Evolutionary conservation across 1,140 invertebrate species (phyloP).

Genomic region (Halictus rubicundus): DNA sequence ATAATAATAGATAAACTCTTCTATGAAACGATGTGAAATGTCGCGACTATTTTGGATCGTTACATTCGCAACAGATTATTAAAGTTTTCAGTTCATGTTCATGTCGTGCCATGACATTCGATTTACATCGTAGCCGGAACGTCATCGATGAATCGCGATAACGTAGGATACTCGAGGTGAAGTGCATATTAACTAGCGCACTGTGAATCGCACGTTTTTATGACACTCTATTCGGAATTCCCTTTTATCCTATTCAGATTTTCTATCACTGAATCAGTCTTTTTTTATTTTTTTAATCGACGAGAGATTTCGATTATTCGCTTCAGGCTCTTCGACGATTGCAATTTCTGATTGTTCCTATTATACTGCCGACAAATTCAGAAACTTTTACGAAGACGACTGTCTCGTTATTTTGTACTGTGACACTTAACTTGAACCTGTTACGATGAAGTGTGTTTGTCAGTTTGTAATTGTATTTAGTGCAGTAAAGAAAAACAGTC

Average conservation of each 20-base stretch:
- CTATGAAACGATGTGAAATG: not conserved
- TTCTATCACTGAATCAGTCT: not conserved
- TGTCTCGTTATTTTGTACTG: too few relatives aligned
- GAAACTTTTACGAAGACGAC: too few relatives aligned
- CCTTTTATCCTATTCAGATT: not conserved
- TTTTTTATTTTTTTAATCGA: not conserved
- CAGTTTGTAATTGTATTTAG: too few relatives aligned
- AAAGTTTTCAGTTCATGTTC: not conserved
- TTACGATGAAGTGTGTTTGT: too few relatives aligned
- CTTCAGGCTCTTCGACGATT: too few relatives aligned
- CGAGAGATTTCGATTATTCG: too few relatives aligned
- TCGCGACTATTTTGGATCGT: not conserved
- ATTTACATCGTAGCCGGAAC: not conserved
- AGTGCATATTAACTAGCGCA: not conserved
- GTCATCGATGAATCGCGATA: not conserved
- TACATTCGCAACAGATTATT: not conserved
- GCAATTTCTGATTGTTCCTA: too few relatives aligned
- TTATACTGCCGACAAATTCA: too few relatives aligned
- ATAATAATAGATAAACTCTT: not conserved
- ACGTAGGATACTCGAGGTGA: not conserved
- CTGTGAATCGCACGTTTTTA: not conserved
- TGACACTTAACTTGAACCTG: too few relatives aligned
- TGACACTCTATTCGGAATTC: not conserved
- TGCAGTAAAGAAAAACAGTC: too few relatives aligned
- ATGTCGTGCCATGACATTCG: not conserved